Base-by-base conservation (phyloP, 2,113 vertebrate genomes). In the Phylloscopus trochilus region DNA sequence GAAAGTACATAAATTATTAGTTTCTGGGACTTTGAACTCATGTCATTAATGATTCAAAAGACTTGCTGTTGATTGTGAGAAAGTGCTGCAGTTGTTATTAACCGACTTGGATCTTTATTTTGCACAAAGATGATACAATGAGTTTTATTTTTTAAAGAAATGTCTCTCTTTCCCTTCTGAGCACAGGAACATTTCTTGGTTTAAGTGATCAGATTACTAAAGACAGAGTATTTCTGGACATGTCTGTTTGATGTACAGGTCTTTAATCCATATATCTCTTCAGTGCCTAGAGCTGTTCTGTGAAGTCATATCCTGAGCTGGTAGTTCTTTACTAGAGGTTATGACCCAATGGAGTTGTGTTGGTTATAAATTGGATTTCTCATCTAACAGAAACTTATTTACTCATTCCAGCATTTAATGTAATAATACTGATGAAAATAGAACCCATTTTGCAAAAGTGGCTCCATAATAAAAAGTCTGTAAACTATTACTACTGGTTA, bases 171-270 rank as follows among this genome's bases (percentile, higher is more conserved):
- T 84, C 23, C 30, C 21, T 64, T 91, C 55, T 24, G 22, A 87
- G 68, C 24, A 59, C 23, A 69, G 33, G 62, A 16, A 18, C 10
- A 59, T 44, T 59, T 82, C 7, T 56, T 76, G n/a, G n/a, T 74
- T 80, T 62, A 83, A 84, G 92, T 87, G n/a, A 95, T 66, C 27
- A 78, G 67, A 85, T 92, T 92, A 58, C 44, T 89, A 69, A 58
- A 92, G 58, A 82, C 41, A 76, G 43, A 53, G 9, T 41, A 84
- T 95, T 89, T 84, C 68, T 82, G 62, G 41, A 72, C 24, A 75
- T 35, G 4, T 64, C 41, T 84, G 18, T 76, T 55, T 94, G 70
- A 87, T 69, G 63, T 89, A 43, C 30, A 80, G n/a, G 89, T 26
- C 52, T 85, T 93, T 96, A 68, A 90, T 80, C 28, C n/a, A 44